Conservation (phyloP, 2,797 vertebrate genomes). For the Brachyrhaphis roseni region DNA sequence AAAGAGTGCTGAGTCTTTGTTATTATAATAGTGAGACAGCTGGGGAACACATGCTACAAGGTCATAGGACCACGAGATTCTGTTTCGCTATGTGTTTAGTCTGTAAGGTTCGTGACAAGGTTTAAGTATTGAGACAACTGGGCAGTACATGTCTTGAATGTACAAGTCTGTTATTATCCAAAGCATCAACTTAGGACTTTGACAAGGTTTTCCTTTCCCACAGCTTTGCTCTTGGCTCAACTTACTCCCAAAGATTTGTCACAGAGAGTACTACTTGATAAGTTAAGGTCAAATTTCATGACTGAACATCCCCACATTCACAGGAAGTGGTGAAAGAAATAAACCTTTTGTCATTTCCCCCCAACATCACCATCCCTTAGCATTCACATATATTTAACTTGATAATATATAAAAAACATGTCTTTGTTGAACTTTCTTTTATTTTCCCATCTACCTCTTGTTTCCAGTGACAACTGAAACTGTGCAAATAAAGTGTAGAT, state of each 20-base stretch:
- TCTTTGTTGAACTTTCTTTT: background rate
- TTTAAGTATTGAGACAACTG: slow-evolving; percentile 19
- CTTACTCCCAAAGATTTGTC: slow-evolving; percentile 1
- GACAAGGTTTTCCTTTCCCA: slow-evolving; percentile 19
- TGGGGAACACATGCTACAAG: slow-evolving; percentile 42
- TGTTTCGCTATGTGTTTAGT: slow-evolving; percentile 49
- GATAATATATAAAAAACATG: background rate
- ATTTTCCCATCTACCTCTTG: background rate
- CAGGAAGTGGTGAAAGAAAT: background rate
- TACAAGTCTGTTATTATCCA: slow-evolving; percentile 42
- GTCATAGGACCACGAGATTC: slow-evolving; percentile 39
- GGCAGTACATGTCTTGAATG: slow-evolving; percentile 40
- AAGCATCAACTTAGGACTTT: slow-evolving; percentile 18
- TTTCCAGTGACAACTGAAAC: background rate
- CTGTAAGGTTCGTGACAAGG: slow-evolving; percentile 53
- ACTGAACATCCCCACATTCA: background rate
- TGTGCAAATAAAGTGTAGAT: background rate
- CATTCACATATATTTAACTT: background rate
- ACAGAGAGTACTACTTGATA: background rate
- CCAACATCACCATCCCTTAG: background rate
- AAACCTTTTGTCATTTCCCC: background rate
- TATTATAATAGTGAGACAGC: slow-evolving; percentile 37
- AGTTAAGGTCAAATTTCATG: background rate
- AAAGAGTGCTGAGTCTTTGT: slow-evolving; percentile 38
- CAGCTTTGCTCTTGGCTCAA: slow-evolving; percentile 16